These are phyloP conservation scores for Sebastes reedi DNA, from an alignment of 2,797 vertebrate species.

Conservation along the genomic window DNA sequence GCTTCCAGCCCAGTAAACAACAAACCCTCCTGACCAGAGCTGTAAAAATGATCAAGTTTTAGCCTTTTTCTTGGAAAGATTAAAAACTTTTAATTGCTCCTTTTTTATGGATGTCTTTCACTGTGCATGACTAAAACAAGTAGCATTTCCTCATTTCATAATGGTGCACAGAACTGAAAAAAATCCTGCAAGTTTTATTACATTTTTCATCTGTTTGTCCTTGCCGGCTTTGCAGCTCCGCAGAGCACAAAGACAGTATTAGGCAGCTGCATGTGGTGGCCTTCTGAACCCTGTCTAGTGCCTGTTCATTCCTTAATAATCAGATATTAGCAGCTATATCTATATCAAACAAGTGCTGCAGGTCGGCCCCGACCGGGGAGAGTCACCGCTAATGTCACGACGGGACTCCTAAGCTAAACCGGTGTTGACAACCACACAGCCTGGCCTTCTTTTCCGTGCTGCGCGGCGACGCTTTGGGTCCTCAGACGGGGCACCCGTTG, in stretches of 20 bases:
- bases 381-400: conserved; percentile 77
- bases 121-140: background rate
- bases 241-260: conserved; percentile 79
- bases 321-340: conserved; percentile 61
- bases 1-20: conserved; percentile 53
- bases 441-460: conserved; percentile 74
- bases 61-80: background rate
- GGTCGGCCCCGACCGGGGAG: conserved; percentile 72
- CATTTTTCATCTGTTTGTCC: background rate
- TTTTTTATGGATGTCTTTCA: background rate
- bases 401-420: conserved; percentile 83
- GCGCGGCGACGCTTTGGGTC: conserved; percentile 70
- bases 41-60: background rate
- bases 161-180: background rate
- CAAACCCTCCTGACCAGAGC: conserved; percentile 19
- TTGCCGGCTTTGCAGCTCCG: conserved; percentile 23
- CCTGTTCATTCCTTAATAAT: conserved; percentile 41
- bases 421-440: conserved; percentile 90
- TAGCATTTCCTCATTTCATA: background rate
- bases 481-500: conserved; percentile 73
- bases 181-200: conserved; percentile 22
- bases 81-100: background rate
- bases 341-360: conserved; percentile 73
- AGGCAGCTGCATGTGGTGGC: conserved; percentile 86
- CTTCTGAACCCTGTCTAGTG: conserved; percentile 46